Evolutionary conservation across 2,797 vertebrate species (phyloP).

Genomic region (Sebastes matsubarae): DNA sequence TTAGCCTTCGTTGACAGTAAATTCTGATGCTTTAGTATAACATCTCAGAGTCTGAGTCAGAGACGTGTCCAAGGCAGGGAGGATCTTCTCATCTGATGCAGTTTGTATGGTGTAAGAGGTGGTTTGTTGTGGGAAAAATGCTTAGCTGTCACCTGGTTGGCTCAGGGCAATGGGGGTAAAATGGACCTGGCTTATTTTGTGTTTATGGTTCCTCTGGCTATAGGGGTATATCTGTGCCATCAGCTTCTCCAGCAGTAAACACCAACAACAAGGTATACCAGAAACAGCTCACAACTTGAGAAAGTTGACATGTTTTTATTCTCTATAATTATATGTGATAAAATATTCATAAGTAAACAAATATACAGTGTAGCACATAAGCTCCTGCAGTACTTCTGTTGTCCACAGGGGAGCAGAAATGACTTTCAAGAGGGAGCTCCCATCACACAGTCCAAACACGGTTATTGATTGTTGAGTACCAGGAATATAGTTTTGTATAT

Average conservation of each 20-base stretch:
- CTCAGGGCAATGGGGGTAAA: conserved; percentile 65
- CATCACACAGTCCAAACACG: neutral
- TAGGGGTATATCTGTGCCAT: conserved; percentile 20
- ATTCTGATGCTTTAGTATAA: neutral
- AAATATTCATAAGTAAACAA: neutral
- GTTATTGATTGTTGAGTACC: neutral
- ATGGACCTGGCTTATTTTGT: conserved; percentile 63
- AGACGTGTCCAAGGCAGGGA: neutral
- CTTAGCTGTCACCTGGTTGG: conserved; percentile 67
- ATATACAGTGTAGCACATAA: neutral
- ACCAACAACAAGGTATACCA: neutral
- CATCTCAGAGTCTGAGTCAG: neutral
- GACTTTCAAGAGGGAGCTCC: neutral
- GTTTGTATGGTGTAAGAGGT: conserved; percentile 10
- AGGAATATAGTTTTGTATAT: neutral
- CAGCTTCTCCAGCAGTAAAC: conserved; percentile 17
- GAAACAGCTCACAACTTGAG: neutral
- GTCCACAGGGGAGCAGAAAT: conserved; percentile 61
- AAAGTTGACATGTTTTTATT: conserved; percentile 9
- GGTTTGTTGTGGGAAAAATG: conserved; percentile 75
- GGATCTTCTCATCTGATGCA: conserved; percentile 6
- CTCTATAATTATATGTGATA: neutral
- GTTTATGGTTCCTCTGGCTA: conserved; percentile 69
- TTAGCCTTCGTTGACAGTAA: conserved; percentile 20
- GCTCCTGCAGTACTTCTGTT: conserved; percentile 26